These are phyloP conservation scores for Drosophila putrida DNA, from an alignment of 2,888 invertebrate genomes.

Conservation along the genomic window DNA sequence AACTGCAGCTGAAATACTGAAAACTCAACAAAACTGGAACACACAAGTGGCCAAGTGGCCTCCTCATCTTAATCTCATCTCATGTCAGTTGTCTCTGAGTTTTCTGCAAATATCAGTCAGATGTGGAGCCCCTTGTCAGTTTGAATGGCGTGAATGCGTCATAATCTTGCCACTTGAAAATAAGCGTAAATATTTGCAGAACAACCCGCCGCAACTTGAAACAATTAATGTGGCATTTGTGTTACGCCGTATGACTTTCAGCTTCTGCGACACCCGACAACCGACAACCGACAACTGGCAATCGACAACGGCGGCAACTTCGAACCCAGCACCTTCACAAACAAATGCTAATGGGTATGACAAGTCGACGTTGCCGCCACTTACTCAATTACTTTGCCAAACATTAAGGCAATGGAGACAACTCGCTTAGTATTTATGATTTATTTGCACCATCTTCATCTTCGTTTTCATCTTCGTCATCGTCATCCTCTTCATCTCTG, in stretches of 20 bases:
- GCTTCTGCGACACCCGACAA: constrained; percentile 74
- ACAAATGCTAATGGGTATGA: constrained; percentile 82
- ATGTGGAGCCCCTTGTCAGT: constrained; percentile 23
- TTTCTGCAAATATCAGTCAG: constrained; percentile 66
- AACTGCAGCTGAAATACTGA: constrained; percentile 72
- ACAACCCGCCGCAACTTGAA: constrained; percentile 73
- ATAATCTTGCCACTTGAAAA: constrained; percentile 82
- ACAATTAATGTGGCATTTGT: constrained; percentile 82
- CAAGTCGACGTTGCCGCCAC: constrained; percentile 74
- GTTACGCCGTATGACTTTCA: constrained; percentile 80
- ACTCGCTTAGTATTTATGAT: constrained; percentile 74
- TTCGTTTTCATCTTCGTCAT: constrained; percentile 36
- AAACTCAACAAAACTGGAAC: constrained; percentile 69
- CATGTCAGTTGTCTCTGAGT: constrained; percentile 28
- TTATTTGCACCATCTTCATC: constrained; percentile 68
- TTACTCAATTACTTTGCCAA: constrained; percentile 82
- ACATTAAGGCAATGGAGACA: constrained; percentile 59
- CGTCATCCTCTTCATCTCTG: constrained; percentile 50
- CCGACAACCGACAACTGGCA: too few species aligned
- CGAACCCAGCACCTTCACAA: constrained; percentile 72
- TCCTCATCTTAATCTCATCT: constrained; percentile 7
- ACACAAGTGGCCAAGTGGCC: constrained; percentile 68
- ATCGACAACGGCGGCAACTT: constrained; percentile 30
- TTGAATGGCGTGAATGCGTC: constrained; percentile 79
- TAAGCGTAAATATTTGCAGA: constrained; percentile 72